phyloP scores from a whole-genome alignment of 2,113 vertebrate genomes.

The Strigops habroptila region DNA sequence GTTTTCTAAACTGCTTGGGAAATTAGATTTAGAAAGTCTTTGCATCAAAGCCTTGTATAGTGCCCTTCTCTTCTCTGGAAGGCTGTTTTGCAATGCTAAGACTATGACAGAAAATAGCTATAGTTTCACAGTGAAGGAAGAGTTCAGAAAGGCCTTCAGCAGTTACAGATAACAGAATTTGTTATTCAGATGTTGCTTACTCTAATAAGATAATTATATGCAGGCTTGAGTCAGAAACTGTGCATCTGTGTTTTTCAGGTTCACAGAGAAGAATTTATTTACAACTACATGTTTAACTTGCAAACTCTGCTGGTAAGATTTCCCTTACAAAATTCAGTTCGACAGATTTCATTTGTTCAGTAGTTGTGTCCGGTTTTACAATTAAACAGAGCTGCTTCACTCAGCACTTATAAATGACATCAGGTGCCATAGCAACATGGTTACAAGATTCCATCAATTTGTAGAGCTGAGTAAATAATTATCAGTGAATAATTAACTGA shows the following conservation, averaged over 20 bases:
- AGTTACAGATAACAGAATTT: constrained; percentile 49
- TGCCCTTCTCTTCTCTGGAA: background rate
- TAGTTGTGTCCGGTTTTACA: constrained; percentile 37
- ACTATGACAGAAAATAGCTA: background rate
- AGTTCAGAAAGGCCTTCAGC: constrained; percentile 54
- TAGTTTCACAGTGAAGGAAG: background rate
- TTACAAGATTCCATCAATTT: constrained; percentile 65
- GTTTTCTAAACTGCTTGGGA: background rate
- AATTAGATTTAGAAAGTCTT: constrained; percentile 31
- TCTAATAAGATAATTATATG: constrained; percentile 53
- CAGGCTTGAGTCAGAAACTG: constrained; percentile 17
- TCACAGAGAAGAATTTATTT: constrained; percentile 34
- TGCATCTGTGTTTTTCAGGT: constrained; percentile 2
- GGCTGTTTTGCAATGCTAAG: constrained; percentile 16
- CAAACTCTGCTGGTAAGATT: background rate
- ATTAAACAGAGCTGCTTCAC: constrained; percentile 41
- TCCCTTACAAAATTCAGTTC: constrained; percentile 21
- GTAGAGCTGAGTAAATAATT: constrained; percentile 63
- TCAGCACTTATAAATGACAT: constrained; percentile 40
- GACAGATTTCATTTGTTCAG: constrained; percentile 30
- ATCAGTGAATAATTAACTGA: constrained; percentile 66
- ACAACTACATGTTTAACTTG: constrained; percentile 30
- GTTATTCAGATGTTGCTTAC: constrained; percentile 58
- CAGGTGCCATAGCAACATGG: constrained; percentile 64
- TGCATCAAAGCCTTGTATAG: constrained; percentile 14